Conservation (phyloP, 2,888 invertebrate species). For the Prenolepis imparis region DNA sequence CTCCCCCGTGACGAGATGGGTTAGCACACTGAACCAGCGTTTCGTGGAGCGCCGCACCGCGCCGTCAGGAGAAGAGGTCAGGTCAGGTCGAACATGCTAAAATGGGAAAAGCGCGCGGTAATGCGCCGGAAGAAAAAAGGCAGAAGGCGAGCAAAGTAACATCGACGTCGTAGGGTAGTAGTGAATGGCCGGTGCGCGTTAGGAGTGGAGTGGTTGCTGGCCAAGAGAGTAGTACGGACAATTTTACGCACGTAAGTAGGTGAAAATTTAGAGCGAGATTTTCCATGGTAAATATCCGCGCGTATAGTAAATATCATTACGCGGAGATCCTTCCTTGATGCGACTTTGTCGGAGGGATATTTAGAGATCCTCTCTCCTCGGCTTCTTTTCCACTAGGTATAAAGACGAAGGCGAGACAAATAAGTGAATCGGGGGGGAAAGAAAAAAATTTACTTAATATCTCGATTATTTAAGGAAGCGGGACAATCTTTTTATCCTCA, state of each 20-base stretch:
- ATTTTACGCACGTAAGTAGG: slow-evolving; percentile 59
- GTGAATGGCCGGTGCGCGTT: slow-evolving; percentile 10
- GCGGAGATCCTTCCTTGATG: slow-evolving; percentile 59
- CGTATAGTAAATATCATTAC: slow-evolving; percentile 35
- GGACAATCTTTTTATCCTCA: neutral
- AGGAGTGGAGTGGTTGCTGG: slow-evolving; percentile 22
- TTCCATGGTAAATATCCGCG: slow-evolving; percentile 59
- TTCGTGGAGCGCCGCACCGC: slow-evolving; percentile 13
- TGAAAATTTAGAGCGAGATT: slow-evolving; percentile 64
- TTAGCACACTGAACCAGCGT: slow-evolving; percentile 27
- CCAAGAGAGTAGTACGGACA: slow-evolving; percentile 32
- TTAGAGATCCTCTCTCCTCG: neutral
- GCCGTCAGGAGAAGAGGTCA: neutral
- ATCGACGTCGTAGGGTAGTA: neutral
- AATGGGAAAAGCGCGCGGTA: slow-evolving; percentile 17
- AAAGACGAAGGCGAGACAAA: slow-evolving; percentile 4
- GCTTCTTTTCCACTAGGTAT: neutral
- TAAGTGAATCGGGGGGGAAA: slow-evolving; percentile 3
- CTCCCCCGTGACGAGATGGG: neutral
- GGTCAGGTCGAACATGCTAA: slow-evolving; percentile 17
- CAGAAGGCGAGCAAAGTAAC: slow-evolving; percentile 19
- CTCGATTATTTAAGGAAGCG: neutral
- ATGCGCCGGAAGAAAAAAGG: slow-evolving; percentile 13
- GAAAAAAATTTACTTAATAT: neutral
- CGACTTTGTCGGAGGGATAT: slow-evolving; percentile 46